Percentiles rank a stretch among this genome's conserved stretches.
Conservation (phyloP, 2,797 vertebrate genomes). For the Ataeniobius toweri region DNA sequence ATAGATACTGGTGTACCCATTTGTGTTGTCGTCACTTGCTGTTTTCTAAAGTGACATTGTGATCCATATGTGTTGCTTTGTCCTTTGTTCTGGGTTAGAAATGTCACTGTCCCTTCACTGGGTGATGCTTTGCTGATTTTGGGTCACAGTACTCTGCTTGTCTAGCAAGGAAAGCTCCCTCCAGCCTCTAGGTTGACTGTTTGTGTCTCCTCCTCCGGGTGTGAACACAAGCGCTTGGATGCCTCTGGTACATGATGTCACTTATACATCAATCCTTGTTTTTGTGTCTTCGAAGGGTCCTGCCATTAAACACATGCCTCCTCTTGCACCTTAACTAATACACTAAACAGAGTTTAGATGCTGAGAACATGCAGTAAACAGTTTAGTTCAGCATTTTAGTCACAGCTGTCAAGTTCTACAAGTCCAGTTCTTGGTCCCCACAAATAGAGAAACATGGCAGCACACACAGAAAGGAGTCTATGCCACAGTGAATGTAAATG, state of each 20-base stretch:
- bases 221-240: slow-evolving; percentile 59
- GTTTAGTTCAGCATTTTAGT: background rate
- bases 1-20: background rate
- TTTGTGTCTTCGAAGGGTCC: background rate
- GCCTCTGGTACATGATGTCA: slow-evolving; percentile 67
- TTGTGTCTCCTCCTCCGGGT: slow-evolving; percentile 27
- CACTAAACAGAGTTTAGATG: background rate
- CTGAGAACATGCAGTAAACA: background rate
- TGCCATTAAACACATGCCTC: background rate
- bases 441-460: background rate
- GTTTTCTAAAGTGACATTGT: slow-evolving; percentile 9
- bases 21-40: background rate
- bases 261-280: slow-evolving; percentile 5
- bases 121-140: slow-evolving; percentile 46
- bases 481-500: slow-evolving; percentile 70
- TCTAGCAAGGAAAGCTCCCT: slow-evolving; percentile 56
- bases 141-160: slow-evolving; percentile 66
- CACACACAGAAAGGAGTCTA: slow-evolving; percentile 32
- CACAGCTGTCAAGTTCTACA: background rate
- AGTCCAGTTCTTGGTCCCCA: background rate
- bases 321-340: background rate
- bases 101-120: slow-evolving; percentile 47
- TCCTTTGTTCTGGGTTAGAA: slow-evolving; percentile 55
- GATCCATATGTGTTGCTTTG: slow-evolving; percentile 60
- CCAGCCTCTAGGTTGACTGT: slow-evolving; percentile 33